Evolutionary conservation across 1,140 invertebrate species (phyloP).

Genomic region (Drosophila nigromelanica): DNA sequence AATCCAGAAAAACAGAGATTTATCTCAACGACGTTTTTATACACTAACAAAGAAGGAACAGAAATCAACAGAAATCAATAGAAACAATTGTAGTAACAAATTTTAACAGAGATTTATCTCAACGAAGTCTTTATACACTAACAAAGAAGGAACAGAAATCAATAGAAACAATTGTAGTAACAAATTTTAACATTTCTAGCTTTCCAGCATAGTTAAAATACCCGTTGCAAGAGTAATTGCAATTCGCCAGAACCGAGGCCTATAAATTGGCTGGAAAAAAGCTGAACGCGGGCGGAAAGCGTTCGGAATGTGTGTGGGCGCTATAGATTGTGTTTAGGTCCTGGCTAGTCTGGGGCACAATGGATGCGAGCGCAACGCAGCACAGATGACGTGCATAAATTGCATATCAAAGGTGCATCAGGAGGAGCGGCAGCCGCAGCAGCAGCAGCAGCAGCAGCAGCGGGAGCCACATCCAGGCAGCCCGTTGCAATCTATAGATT

Average conservation of each 20-base stretch:
- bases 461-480: constrained; percentile 14
- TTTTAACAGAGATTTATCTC: too few species aligned
- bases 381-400: constrained; percentile 80
- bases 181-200: background rate
- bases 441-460: constrained; percentile 11
- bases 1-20: background rate
- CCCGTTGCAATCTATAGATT: constrained; percentile 74
- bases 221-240: background rate
- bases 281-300: constrained; percentile 8
- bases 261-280: constrained; percentile 76
- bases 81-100: too few species aligned
- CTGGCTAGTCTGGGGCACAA: constrained; percentile 38
- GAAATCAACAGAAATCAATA: too few species aligned
- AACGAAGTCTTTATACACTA: constrained; percentile 4
- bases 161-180: too few species aligned
- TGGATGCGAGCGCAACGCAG: constrained; percentile 49
- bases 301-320: constrained; percentile 29
- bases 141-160: background rate
- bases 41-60: background rate
- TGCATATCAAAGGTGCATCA: constrained; percentile 81
- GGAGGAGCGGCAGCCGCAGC: constrained; percentile 33
- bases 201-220: constrained; percentile 22
- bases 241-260: constrained; percentile 27
- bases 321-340: constrained; percentile 55
- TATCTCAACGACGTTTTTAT: background rate